Evolutionary conservation across 2,797 vertebrate species (phyloP).

Genomic region (Liparis tanakae): DNA sequence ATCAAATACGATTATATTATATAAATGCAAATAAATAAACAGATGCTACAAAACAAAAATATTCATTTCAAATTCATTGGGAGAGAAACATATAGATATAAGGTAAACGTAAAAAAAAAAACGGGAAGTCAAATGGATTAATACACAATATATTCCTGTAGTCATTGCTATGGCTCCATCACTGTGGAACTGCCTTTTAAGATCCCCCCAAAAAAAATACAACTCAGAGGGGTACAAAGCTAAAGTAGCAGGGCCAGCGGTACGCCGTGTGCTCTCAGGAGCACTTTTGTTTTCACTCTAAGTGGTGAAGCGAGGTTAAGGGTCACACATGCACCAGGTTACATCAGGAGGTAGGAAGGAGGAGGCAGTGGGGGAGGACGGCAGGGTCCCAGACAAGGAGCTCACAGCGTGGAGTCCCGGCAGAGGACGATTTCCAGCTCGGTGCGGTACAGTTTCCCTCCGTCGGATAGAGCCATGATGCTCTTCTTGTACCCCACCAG

Average conservation of each 20-base stretch:
- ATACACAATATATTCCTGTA: constrained; percentile 40
- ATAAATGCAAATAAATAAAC: constrained; percentile 53
- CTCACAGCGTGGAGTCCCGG: constrained; percentile 90
- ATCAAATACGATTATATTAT: constrained; percentile 52
- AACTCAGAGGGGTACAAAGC: constrained; percentile 24
- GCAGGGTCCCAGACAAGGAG: constrained; percentile 61
- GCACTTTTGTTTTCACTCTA: constrained; percentile 61
- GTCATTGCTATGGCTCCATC: constrained; percentile 29
- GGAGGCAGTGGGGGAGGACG: constrained; percentile 31
- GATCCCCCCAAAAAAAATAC: constrained; percentile 15
- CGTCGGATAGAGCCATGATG: constrained; percentile 95
- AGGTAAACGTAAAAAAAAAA: constrained; percentile 63
- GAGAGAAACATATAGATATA: constrained; percentile 31
- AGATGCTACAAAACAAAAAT: constrained; percentile 32
- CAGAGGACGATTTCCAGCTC: constrained; percentile 97
- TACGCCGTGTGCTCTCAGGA: constrained; percentile 60
- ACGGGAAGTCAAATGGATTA: constrained; percentile 48
- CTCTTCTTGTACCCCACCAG: constrained; percentile 91
- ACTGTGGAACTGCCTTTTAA: constrained; percentile 39
- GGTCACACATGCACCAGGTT: constrained; percentile 81
- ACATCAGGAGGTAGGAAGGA: constrained; percentile 57
- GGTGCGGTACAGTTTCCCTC: constrained; percentile 93
- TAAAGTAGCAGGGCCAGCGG: constrained; percentile 52
- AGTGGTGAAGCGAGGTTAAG: constrained; percentile 54
- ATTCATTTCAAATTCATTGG: constrained; percentile 19